These are phyloP conservation scores for Macrotrachela quadricornifera DNA, from an alignment of 1,140 invertebrate genomes.

Conservation along the genomic window DNA sequence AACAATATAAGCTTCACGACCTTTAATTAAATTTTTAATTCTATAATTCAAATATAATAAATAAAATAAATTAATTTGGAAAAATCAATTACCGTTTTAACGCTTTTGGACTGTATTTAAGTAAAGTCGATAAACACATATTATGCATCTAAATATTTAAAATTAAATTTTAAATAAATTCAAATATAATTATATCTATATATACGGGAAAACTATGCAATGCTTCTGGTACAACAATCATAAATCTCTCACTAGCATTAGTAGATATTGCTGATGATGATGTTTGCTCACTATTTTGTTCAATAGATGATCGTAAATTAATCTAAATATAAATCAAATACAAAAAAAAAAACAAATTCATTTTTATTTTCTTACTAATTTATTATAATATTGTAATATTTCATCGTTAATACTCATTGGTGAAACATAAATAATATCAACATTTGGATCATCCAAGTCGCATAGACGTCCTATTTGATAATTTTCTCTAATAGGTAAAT, in stretches of 20 bases:
- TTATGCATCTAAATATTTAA: constrained; percentile 19
- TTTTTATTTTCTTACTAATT: constrained; percentile 26
- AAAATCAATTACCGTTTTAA: constrained; percentile 12
- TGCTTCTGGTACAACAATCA: constrained; percentile 28
- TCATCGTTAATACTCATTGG: constrained; percentile 29
- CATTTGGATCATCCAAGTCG: constrained; percentile 28
- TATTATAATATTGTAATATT: constrained; percentile 28
- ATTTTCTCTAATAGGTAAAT: constrained; percentile 24
- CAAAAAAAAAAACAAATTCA: constrained; percentile 12
- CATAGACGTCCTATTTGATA: constrained; percentile 27
- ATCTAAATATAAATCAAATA: too few species aligned
- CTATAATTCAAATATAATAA: neutral
- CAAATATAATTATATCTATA: neutral
- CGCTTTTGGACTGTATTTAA: constrained; percentile 27
- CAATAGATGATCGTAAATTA: too few species aligned
- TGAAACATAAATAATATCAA: constrained; percentile 29
- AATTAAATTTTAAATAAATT: neutral
- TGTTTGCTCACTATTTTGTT: too few species aligned
- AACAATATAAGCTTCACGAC: constrained; percentile 27
- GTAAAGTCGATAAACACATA: constrained; percentile 26
- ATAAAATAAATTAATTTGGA: neutral
- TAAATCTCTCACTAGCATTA: constrained; percentile 23
- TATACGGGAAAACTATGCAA: constrained; percentile 29
- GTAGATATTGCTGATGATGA: constrained; percentile 14
- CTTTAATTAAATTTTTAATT: constrained; percentile 23